Percentiles rank a stretch among this genome's conserved stretches.
Evolutionary conservation across 1,140 invertebrate species (phyloP).

Genomic region (Halyomorpha halys): DNA sequence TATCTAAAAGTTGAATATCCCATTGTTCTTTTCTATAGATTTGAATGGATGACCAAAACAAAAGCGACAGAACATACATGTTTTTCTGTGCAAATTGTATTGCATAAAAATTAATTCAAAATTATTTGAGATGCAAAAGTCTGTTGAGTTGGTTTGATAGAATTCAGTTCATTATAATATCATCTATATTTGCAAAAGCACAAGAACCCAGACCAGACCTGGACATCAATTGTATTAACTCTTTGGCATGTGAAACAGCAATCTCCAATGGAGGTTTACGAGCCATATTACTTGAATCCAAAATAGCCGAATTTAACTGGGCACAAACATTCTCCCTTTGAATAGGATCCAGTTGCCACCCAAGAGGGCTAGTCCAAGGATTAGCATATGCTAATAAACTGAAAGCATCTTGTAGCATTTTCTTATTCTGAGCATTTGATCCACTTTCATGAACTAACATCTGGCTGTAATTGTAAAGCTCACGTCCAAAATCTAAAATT

Average conservation of each 20-base stretch:
- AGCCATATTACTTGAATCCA: conserved; percentile 80
- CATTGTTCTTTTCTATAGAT: too few species aligned
- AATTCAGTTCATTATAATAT: conserved; percentile 37
- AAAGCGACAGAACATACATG: too few species aligned
- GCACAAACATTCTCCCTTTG: conserved; percentile 89
- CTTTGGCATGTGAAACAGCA: conserved; percentile 75
- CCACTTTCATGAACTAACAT: conserved; percentile 70
- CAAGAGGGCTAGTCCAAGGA: conserved; percentile 93
- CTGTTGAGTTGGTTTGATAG: too few species aligned
- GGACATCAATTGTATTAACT: conserved; percentile 81
- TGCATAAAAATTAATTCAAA: too few species aligned
- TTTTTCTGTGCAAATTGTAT: too few species aligned
- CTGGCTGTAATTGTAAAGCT: conserved; percentile 83
- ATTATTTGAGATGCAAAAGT: too few species aligned
- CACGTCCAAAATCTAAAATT: conserved; percentile 87
- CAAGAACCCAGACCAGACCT: conserved; percentile 79
- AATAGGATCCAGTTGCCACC: conserved; percentile 84
- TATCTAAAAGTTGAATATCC: too few species aligned
- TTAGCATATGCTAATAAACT: conserved; percentile 94
- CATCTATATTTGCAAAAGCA: conserved; percentile 77
- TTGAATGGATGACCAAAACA: too few species aligned
- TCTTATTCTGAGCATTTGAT: conserved; percentile 75
- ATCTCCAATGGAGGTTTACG: conserved; percentile 84
- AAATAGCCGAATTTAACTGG: conserved; percentile 90
- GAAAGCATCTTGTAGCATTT: conserved; percentile 80